phyloP scores from a whole-genome alignment of 2,888 invertebrate species.

The Rhaphigaster nebulosa region DNA sequence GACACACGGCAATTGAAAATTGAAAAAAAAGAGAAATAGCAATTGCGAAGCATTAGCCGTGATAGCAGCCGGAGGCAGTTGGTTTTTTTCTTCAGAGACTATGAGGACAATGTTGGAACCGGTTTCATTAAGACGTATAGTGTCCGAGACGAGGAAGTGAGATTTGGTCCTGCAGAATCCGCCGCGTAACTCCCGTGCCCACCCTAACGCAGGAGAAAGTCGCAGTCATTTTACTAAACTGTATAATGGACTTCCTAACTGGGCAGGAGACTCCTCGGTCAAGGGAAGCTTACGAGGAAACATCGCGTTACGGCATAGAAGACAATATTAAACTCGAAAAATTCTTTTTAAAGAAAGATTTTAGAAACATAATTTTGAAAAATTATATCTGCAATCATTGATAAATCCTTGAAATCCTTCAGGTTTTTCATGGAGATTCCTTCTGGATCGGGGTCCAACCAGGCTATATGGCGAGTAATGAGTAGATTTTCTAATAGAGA shows the following conservation, averaged over 20 bases:
- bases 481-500: no score
- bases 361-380: no score
- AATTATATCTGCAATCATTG: no score
- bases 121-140: neutral
- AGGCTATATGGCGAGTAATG: no score
- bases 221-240: neutral
- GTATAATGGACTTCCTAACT: neutral
- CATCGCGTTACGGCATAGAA: neutral
- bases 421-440: no score
- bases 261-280: neutral
- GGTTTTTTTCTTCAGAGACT: neutral
- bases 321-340: neutral
- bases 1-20: neutral
- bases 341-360: no score
- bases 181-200: neutral
- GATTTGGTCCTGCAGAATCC: constrained; percentile 3
- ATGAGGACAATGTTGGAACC: neutral
- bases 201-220: neutral
- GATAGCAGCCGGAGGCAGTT: neutral
- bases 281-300: neutral
- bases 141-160: neutral
- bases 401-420: no score
- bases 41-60: neutral
- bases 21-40: neutral
- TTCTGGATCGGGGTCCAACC: no score